These are phyloP conservation scores for Acromyrmex charruanus DNA, from an alignment of 1,140 invertebrate species.

Conservation along the genomic window DNA sequence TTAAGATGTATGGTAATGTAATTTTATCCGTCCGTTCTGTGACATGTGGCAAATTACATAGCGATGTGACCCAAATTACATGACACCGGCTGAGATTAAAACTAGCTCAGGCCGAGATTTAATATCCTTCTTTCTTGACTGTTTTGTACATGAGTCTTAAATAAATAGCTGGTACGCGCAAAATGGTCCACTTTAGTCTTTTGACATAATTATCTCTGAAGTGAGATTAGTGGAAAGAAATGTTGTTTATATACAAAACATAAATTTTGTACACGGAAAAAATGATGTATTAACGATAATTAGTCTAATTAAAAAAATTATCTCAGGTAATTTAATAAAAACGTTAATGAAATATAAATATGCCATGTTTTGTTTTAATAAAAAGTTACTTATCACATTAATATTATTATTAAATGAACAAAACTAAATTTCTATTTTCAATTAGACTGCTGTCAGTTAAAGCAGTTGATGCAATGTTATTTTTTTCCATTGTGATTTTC, in stretches of 20 bases:
- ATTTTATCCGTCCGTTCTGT: constrained; percentile 30
- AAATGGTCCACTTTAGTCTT: background rate
- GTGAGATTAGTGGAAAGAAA: background rate
- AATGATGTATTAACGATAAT: no score
- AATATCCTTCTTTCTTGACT: background rate
- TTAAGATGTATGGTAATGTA: constrained; percentile 20
- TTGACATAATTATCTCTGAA: background rate
- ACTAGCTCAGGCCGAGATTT: background rate
- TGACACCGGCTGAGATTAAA: constrained; percentile 43
- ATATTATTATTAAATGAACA: no score
- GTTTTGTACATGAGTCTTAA: constrained; percentile 11
- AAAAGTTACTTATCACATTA: no score
- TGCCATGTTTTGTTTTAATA: no score
- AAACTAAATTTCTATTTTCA: no score
- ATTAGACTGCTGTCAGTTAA: no score
- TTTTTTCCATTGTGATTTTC: background rate
- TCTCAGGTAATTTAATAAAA: no score
- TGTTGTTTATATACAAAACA: background rate
- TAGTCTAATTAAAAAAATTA: no score
- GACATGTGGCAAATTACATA: constrained; percentile 42
- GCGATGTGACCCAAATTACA: constrained; percentile 49
- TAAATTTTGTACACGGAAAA: background rate
- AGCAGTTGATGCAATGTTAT: no score
- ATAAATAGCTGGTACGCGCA: constrained; percentile 5
- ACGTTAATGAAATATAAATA: no score